Conservation (phyloP, 2,113 vertebrate genomes). For the Machaerirhynchus nigripectus region DNA sequence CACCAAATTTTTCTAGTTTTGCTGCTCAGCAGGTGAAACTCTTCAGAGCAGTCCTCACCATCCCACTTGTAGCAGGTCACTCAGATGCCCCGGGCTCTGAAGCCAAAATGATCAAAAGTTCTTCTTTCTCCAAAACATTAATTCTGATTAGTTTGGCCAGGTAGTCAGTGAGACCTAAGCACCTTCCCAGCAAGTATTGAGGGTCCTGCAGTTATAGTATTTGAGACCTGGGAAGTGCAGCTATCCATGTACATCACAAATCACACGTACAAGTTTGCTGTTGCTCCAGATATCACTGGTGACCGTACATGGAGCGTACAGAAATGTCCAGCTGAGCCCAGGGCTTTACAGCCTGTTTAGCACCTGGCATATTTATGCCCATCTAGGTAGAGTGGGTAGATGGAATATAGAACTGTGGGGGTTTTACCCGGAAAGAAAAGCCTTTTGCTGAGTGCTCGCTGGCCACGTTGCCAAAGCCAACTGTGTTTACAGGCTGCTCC, state of each 20-base stretch:
- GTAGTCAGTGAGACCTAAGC: background rate
- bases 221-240: background rate
- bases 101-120: background rate
- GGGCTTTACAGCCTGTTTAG: background rate
- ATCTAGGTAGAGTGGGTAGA: no score
- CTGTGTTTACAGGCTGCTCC: background rate
- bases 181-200: background rate
- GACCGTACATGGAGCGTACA: fast-evolving
- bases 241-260: background rate
- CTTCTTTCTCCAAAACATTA: background rate
- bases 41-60: background rate
- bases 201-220: background rate
- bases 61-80: background rate
- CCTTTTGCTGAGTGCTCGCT: background rate
- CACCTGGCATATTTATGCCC: background rate
- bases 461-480: background rate
- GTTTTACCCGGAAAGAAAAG: background rate
- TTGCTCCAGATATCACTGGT: background rate
- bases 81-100: background rate
- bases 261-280: fast-evolving
- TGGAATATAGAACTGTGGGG: background rate
- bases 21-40: background rate
- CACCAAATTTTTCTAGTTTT: background rate
- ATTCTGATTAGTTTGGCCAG: background rate
- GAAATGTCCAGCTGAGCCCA: background rate